phyloP scores from a whole-genome alignment of 2,113 vertebrate species.

The Myocastor coypus region DNA sequence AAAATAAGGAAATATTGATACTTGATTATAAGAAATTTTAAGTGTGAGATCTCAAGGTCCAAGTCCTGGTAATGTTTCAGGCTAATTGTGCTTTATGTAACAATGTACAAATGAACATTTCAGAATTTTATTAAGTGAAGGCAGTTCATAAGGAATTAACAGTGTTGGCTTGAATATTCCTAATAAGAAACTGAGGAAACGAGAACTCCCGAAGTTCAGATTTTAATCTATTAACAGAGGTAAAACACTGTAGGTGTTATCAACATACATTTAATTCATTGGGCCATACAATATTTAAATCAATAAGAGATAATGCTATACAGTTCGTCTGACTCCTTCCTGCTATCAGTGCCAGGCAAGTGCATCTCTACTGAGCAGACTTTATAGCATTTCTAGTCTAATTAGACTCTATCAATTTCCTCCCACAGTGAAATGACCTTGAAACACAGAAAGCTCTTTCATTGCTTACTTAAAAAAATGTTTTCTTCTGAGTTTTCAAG shows the following conservation, averaged over 20 bases:
- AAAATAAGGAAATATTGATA: neutral
- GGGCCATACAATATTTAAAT: slow-evolving; percentile 78
- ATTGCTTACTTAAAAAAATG: slow-evolving; percentile 54
- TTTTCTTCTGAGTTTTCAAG: slow-evolving; percentile 65
- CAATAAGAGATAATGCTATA: slow-evolving; percentile 69
- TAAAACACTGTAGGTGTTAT: slow-evolving; percentile 63
- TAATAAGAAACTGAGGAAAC: slow-evolving; percentile 47
- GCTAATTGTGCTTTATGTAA: neutral
- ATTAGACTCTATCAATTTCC: slow-evolving; percentile 74
- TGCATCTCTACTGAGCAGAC: slow-evolving; percentile 28
- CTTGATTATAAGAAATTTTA: too few species aligned
- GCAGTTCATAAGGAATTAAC: neutral
- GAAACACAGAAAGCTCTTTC: slow-evolving; percentile 59
- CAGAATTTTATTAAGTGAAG: neutral
- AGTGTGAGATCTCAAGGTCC: neutral
- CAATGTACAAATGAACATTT: neutral
- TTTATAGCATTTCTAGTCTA: slow-evolving; percentile 66
- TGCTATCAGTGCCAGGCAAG: neutral
- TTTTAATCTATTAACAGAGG: slow-evolving; percentile 54
- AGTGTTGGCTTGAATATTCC: slow-evolving; percentile 28
- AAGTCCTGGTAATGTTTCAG: neutral
- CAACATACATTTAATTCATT: slow-evolving; percentile 74
- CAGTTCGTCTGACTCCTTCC: slow-evolving; percentile 59
- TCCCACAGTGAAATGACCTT: slow-evolving; percentile 77
- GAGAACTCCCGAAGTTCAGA: slow-evolving; percentile 32